Percentiles rank a stretch among this genome's conserved stretches.
phyloP scores from a whole-genome alignment of 2,888 invertebrate species.

The Thymelicus acteon region DNA sequence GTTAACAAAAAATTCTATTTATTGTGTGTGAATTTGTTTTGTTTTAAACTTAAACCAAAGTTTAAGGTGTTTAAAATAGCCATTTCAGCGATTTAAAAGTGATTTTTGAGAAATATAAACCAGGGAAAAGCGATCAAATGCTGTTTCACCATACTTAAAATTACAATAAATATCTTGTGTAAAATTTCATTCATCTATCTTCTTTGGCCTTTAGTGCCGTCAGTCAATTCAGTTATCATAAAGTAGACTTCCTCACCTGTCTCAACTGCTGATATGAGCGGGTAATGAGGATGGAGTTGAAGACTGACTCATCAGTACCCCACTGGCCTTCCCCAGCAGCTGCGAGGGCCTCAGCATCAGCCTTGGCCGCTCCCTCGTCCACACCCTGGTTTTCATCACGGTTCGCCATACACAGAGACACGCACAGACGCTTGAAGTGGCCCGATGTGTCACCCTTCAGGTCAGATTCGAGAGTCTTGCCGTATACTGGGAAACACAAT shows the following conservation, averaged over 20 bases:
- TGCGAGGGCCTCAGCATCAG: slow-evolving; percentile 92
- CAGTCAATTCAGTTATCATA: too few relatives aligned
- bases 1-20: too few relatives aligned
- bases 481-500: slow-evolving; percentile 87
- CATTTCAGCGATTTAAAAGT: too few relatives aligned
- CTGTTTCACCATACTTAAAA: too few relatives aligned
- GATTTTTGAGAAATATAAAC: too few relatives aligned
- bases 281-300: slow-evolving; percentile 93
- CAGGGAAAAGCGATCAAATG: too few relatives aligned
- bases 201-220: too few relatives aligned
- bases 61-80: too few relatives aligned
- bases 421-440: slow-evolving; percentile 96
- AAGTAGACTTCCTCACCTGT: slow-evolving; percentile 66
- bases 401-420: slow-evolving; percentile 94
- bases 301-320: slow-evolving; percentile 96
- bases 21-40: too few relatives aligned
- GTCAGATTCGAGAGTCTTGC: slow-evolving; percentile 92
- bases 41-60: too few relatives aligned
- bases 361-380: slow-evolving; percentile 91
- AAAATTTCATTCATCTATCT: too few relatives aligned
- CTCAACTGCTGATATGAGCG: slow-evolving; percentile 96
- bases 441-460: slow-evolving; percentile 97
- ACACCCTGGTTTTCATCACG: slow-evolving; percentile 95
- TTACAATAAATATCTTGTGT: too few relatives aligned
- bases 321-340: slow-evolving; percentile 93